These are phyloP conservation scores for Leptodactylus fallax DNA, from an alignment of 2,797 vertebrate genomes.

Conservation along the genomic window DNA sequence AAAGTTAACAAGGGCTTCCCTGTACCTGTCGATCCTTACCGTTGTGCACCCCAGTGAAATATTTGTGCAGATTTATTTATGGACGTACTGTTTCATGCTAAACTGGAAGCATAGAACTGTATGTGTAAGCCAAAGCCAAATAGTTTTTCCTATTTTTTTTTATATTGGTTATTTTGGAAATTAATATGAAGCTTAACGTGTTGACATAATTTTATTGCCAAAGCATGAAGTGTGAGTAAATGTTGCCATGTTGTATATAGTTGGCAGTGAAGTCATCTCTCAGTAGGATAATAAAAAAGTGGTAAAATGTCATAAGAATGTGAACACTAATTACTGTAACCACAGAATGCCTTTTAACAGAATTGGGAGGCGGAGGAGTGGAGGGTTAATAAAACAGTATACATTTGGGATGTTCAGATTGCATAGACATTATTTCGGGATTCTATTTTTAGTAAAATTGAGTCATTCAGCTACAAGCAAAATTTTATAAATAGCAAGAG, in stretches of 20 bases:
- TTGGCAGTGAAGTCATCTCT: slow-evolving; percentile 48
- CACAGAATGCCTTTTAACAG: slow-evolving; percentile 31
- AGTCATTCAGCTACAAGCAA: neutral
- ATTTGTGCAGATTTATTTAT: neutral
- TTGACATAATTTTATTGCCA: slow-evolving; percentile 47
- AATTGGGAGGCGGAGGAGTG: neutral
- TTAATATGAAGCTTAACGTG: slow-evolving; percentile 37
- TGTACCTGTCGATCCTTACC: neutral
- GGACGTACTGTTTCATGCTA: neutral
- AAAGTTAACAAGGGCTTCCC: neutral
- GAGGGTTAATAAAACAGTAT: neutral
- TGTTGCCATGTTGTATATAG: slow-evolving; percentile 26
- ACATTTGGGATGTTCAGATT: neutral
- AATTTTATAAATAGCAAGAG: neutral
- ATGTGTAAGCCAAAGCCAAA: neutral
- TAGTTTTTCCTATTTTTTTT: slow-evolving; percentile 43
- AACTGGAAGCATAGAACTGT: neutral
- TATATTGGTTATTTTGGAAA: slow-evolving; percentile 53
- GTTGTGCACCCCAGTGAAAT: slow-evolving; percentile 17
- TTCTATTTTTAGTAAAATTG: neutral
- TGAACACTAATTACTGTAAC: slow-evolving; percentile 43
- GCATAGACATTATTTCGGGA: neutral
- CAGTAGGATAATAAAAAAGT: slow-evolving; percentile 31
- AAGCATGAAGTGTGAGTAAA: slow-evolving; percentile 46
- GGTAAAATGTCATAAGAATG: slow-evolving; percentile 47